Base-by-base conservation (phyloP, 1,140 invertebrate species). In the Drosophila bocqueti region DNA sequence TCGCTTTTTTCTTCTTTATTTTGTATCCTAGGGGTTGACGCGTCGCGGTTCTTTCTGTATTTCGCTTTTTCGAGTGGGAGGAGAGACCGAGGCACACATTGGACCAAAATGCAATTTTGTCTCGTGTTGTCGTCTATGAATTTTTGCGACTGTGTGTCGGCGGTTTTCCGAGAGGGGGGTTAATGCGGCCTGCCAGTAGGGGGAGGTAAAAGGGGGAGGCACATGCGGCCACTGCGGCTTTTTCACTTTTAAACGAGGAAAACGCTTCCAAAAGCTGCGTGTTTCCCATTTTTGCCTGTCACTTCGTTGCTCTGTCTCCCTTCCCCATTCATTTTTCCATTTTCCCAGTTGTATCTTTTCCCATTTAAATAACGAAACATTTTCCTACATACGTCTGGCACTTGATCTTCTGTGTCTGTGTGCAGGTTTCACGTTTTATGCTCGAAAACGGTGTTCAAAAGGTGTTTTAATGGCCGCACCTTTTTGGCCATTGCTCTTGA, bases 41-140 rank as follows among this genome's bases (percentile, higher is more conserved):
- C 58, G 72, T 38, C 75, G 73, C 63, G 73, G 55, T 75, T 76
- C 71, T 75, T 65, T 66, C 54, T 47, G 45, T 69, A 54, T 42
- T 36, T 36, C 21, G 55, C 49, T 38, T 55, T 50, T 34, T 52
- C 38, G 36, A n/a, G 47, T 3, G 36, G 11, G 11, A 29, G 68
- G 76, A 68, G 80, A 11, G 34, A 24, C 34, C 21, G 34, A 40
- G 36, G 81, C 81, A 77, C 81, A 84, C 84, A 81, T 86, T 84
- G 77, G 78, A 47, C 62, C 60, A 52, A 86, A 89, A 86, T 86
- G 83, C 83, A 86, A 90, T 89, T 89, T 89, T 84, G 85, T 85
- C 81, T 90, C 85, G 81, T 85, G 84, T 89, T 83, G 83, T 86
- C 84, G 84, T 84, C 85, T 84, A 84, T 78, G 85, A 90, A 90